These are phyloP conservation scores for Corynorhinus townsendii DNA, from an alignment of 2,113 vertebrate genomes.

Conservation along the genomic window DNA sequence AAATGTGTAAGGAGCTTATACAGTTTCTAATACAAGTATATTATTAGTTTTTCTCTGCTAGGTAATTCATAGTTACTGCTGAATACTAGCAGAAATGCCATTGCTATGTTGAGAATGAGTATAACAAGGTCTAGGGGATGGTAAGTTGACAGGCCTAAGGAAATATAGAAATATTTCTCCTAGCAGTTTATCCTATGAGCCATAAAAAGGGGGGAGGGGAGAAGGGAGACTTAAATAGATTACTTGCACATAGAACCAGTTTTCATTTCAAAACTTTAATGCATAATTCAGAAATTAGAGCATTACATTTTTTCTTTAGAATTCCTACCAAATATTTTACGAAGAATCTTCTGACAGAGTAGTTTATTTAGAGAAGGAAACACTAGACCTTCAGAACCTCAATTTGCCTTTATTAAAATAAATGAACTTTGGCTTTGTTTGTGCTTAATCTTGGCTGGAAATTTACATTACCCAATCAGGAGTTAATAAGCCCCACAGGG, in stretches of 20 bases:
- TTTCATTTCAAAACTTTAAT: conserved; percentile 25
- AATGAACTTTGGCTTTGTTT: conserved; percentile 84
- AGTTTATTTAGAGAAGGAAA: conserved; percentile 70
- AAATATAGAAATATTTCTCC: background rate
- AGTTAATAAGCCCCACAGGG: conserved; percentile 74
- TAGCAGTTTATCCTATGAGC: background rate
- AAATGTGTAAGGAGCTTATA: background rate
- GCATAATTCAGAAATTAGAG: background rate
- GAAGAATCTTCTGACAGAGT: conserved; percentile 44
- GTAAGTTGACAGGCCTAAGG: background rate
- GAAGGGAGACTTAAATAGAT: background rate
- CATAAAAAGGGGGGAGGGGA: background rate
- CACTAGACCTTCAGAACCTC: conserved; percentile 66
- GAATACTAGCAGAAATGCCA: background rate
- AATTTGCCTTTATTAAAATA: conserved; percentile 82
- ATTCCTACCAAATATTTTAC: conserved; percentile 65
- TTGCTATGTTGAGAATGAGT: background rate
- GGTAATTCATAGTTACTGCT: background rate
- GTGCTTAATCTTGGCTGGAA: conserved; percentile 82
- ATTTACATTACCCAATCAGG: conserved; percentile 83
- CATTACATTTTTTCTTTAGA: conserved; percentile 9
- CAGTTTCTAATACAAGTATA: background rate
- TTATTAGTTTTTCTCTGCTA: background rate
- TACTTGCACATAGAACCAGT: background rate
- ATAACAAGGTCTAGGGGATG: background rate